A percentile compares a stretch with the other conserved stretches of the same genome.
phyloP scores from a whole-genome alignment of 2,888 invertebrate genomes.

The Cephus runcator region DNA sequence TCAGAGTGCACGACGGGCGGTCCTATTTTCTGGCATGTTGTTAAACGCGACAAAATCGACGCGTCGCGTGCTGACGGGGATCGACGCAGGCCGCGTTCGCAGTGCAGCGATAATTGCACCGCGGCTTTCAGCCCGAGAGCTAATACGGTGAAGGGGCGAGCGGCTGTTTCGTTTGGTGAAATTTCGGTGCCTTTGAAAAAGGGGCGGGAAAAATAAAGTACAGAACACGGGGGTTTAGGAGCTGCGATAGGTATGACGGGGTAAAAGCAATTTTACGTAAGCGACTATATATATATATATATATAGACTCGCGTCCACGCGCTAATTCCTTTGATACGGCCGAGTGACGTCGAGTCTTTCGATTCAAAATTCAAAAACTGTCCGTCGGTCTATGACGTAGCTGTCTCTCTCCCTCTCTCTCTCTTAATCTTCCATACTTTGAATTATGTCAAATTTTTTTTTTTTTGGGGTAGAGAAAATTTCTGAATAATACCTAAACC shows the following conservation, averaged over 20 bases:
- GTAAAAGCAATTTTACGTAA: neutral
- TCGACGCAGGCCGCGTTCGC: no score
- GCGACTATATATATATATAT: neutral
- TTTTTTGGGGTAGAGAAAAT: rapidly evolving
- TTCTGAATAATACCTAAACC: neutral
- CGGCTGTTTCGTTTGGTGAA: neutral
- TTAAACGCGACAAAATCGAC: neutral
- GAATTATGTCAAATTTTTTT: neutral
- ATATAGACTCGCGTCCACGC: neutral
- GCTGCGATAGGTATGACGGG: neutral
- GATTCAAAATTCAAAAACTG: neutral
- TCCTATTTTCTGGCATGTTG: neutral
- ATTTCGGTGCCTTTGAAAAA: neutral
- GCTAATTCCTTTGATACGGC: neutral
- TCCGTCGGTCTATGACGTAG: no score
- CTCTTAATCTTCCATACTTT: neutral
- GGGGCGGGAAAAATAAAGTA: neutral
- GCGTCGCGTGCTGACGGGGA: no score
- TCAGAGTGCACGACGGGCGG: neutral
- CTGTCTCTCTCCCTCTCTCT: no score
- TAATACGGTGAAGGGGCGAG: neutral
- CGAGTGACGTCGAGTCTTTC: neutral
- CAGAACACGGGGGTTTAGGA: no score
- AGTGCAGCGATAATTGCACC: neutral
- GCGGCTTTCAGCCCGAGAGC: neutral